These are phyloP conservation scores for Scaptomyza montana DNA, from an alignment of 1,140 invertebrate species.

Conservation along the genomic window DNA sequence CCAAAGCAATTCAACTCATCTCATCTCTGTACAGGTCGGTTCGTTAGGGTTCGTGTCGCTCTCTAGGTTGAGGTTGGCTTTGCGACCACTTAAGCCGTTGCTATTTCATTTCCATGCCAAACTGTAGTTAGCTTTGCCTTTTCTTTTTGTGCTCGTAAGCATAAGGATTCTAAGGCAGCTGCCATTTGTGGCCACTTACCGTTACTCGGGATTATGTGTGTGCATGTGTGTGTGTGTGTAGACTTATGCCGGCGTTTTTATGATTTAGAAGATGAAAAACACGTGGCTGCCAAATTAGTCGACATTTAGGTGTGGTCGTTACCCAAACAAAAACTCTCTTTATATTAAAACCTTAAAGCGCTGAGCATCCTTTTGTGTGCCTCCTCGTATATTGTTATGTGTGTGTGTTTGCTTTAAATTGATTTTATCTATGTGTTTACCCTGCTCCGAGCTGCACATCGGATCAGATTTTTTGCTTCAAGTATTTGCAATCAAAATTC, in stretches of 20 bases:
- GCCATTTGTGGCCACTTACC: slow-evolving; percentile 46
- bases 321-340: background rate
- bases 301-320: slow-evolving; percentile 16
- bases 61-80: slow-evolving; percentile 11
- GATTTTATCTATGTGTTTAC: slow-evolving; percentile 14
- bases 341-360: background rate
- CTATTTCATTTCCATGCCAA: slow-evolving; percentile 54
- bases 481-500: slow-evolving; percentile 75
- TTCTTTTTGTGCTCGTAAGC: slow-evolving; percentile 14
- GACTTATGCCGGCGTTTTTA: slow-evolving; percentile 22
- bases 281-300: slow-evolving; percentile 39
- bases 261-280: slow-evolving; percentile 37
- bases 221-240: slow-evolving; percentile 4
- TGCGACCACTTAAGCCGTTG: slow-evolving; percentile 36
- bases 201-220: background rate
- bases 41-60: background rate
- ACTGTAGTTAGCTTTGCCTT: slow-evolving; percentile 46
- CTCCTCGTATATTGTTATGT: background rate
- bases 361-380: too few species aligned
- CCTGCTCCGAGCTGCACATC: slow-evolving; percentile 6
- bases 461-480: slow-evolving; percentile 17
- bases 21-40: background rate
- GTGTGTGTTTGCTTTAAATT: slow-evolving; percentile 4
- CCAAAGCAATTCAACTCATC: background rate
- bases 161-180: slow-evolving; percentile 31